Evolutionary conservation across 2,888 invertebrate species (phyloP).

Genomic region (Lasius platythorax): DNA sequence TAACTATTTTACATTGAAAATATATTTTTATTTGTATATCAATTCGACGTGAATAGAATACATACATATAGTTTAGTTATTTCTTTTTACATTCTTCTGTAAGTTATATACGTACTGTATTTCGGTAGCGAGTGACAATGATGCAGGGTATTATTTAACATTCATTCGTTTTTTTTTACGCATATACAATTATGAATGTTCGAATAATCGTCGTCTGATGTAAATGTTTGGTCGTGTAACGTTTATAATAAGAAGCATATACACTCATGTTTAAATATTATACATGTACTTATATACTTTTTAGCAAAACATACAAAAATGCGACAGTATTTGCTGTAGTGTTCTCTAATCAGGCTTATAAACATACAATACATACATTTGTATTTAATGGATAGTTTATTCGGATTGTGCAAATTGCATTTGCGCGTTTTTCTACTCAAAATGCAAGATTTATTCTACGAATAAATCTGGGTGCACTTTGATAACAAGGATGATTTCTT

Average conservation of each 20-base stretch:
- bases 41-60: conserved; percentile 64
- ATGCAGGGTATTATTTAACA: conserved; percentile 7
- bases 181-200: conserved; percentile 3
- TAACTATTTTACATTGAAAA: conserved; percentile 71
- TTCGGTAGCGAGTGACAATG: conserved; percentile 43
- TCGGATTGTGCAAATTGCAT: conserved; percentile 27
- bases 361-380: conserved; percentile 41
- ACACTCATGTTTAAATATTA: conserved; percentile 21
- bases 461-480: conserved; percentile 34
- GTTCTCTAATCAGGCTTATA: conserved; percentile 52
- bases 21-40: conserved; percentile 72
- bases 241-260: conserved; percentile 53
- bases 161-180: neutral
- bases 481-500: conserved; percentile 53
- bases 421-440: conserved; percentile 41
- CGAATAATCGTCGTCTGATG: neutral
- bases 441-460: conserved; percentile 31
- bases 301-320: conserved; percentile 64
- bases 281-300: conserved; percentile 26
- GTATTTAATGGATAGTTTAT: conserved; percentile 14
- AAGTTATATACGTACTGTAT: conserved; percentile 54
- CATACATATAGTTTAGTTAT: conserved; percentile 56
- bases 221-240: conserved; percentile 21
- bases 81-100: conserved; percentile 53
- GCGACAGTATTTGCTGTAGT: conserved; percentile 48